Base-by-base conservation (phyloP, 2,113 vertebrate genomes). In the Podarcis raffonei region DNA sequence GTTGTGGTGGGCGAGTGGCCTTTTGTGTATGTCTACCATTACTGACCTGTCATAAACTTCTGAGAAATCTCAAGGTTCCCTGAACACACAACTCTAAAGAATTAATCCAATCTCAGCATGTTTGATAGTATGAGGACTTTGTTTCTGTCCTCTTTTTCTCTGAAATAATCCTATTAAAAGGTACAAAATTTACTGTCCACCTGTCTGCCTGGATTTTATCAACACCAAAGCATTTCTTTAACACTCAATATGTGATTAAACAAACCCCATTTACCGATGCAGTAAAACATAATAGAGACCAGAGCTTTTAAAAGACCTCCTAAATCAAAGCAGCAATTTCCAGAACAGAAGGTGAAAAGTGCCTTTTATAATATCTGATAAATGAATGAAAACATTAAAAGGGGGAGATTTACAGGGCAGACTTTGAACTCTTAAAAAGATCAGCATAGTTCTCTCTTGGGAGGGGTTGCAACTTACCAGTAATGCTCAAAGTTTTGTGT, bases 271-370 rank as follows among this genome's bases (percentile, higher is more conserved):
- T 97, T 91, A 94, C 94, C 90, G 94, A 57, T 87, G 91, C 96
- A 94, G 91, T 96, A 95, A 97, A 97, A 95, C 94, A 95, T 94
- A 96, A 96, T 94, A 94, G 95, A 96, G 89, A 97, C 82, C 94
- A 89, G 94, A 94, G 87, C 48, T 89, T 89, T 94, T 96, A 95
- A 96, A 96, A 95, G 86, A 59, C 79, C 72, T 93, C 79, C 85
- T 95, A 96, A 97, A 97, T 97, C 96, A 96, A 93, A 90, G 92
- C 87, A 93, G 92, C 92, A 93, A 93, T 96, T 96, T 96, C 93
- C 92, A 95, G 93, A 89, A 94, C 95, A 96, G 94, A 96, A 96
- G 95, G 95, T 89, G 92, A 96, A 95, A 95, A 93, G 87, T 66
- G 89, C 84, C 65, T 79, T 92, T 84, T 93, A 95, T 69, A 95